Base-by-base conservation (phyloP, 2,888 invertebrate species). In the Teleiodes luculella region DNA sequence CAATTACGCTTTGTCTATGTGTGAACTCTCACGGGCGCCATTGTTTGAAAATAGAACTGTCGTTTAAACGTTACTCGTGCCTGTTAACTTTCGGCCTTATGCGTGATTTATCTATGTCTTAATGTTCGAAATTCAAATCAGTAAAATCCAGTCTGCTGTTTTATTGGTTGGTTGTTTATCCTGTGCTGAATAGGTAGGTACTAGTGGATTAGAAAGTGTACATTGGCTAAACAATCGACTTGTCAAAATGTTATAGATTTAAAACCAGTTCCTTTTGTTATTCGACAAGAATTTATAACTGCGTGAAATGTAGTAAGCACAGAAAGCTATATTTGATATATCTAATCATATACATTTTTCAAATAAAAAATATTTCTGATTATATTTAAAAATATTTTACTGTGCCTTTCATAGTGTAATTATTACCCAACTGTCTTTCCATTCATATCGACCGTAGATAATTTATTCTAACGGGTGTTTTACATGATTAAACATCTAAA, bases 231-330 rank as follows among this genome's bases (percentile, higher is more conserved):
- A 61, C 56, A 54, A 58, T 36, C 52, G 48, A 56, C 55, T 57
- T 60, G 65, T 65, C 66, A 66, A 55, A 62, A 57, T 45, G 57
- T n/a, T 50, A 13, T 50, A 11, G 24, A 7, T 39, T 28, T 37
- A 24, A 16, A 47, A 73, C 73, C 68, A 70, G 74, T 68, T 57
- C 59, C 61, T 28, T 55, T 58, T 61, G 55, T 64, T 68, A 67
- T 68, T 65, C 56, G 56, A 43, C 57, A 16, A n/a, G 56, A 16
- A 76, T 78, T 79, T 79, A 79, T 78, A 73, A 76, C 31, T 20
- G 24, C n/a, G 13, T 36, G 6, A 20, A 24, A 41, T 41, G n/a
- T 24, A 18, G 47, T 37, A 14, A 8, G 37, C 49, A 16, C 35
- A 49, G 49, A 49, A 49, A 49, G 49, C 36, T n/a, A n/a, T n/a